Evolutionary conservation across 2,888 invertebrate genomes (phyloP), one percentile per base, ranked within the genome.

Genomic region (Electrophaes corylata): DNA sequence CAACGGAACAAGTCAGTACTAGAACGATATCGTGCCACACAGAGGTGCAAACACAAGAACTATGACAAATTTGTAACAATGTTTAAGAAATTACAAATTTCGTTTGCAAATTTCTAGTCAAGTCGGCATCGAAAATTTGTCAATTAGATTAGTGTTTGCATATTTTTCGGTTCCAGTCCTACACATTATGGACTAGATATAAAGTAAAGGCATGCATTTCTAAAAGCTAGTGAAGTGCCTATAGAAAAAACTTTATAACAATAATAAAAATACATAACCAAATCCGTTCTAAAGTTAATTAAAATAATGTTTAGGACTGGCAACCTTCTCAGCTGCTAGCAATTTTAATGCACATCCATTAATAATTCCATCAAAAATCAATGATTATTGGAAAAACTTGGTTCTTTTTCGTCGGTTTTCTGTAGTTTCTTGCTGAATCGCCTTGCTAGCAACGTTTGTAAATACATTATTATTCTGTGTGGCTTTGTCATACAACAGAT

Each of bases 151-250:
- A 19, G 86, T 90, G 90, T 88, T 90, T 89, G 90, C 90, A 88
- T 86, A 83, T 74, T 63, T 45, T 51, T 72, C 84, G 88, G 86
- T 84, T 83, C 87, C 88, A 76, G 83, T 84, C 86, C 78, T 75
- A 56, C 60, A 56, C 55, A 60, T 46, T 47, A 43, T 43, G 4
- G 29, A 47, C 54, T 54, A 47, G 2, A 4, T 29, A 16, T 6
- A 37, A 37, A 37, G 16, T 37, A 16, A 10, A 37, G 16, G 16
- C 41, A 57, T 62, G 67, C 65, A 46, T 39, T 35, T 55, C 59
- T 63, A 49, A 14, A 35, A 52, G 43, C 33, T 46, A 26, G 23
- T 18, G 14, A 43, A 20, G 12, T 33, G 4, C n/a, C 33, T 16
- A 16, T 8, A 12, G 33, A 33, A 12, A 33, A 5, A 3, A 5